Evolutionary conservation across 2,797 vertebrate genomes (phyloP).

Genomic region (Philypnodon macrostomus): DNA sequence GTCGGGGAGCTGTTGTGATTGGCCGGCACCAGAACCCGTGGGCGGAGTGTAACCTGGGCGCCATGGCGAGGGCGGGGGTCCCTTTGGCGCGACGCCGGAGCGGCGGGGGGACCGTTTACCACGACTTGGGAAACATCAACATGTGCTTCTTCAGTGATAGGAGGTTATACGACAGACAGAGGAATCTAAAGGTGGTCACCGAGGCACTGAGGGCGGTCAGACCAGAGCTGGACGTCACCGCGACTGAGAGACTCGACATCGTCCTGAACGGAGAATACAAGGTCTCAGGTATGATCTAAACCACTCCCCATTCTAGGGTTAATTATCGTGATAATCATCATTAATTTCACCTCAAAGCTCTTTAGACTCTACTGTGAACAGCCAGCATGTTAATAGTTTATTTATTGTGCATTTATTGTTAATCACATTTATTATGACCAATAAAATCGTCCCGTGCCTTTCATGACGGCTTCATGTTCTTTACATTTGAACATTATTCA

Average conservation of each 20-base stretch:
- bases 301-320: no score
- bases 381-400: no score
- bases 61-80: slow-evolving; percentile 78
- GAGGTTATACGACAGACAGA: slow-evolving; percentile 83
- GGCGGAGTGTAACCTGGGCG: slow-evolving; percentile 85
- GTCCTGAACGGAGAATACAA: slow-evolving; percentile 85
- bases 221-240: slow-evolving; percentile 79
- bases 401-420: no score
- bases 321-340: no score
- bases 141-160: slow-evolving; percentile 90
- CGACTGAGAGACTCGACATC: slow-evolving; percentile 86
- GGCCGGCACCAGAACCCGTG: slow-evolving; percentile 97
- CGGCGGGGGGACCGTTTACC: slow-evolving; percentile 92
- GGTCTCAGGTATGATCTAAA: slow-evolving; percentile 82
- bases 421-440: no score
- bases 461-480: no score
- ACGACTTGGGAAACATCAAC: slow-evolving; percentile 94
- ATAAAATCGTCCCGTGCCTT: no score
- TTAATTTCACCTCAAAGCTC: no score
- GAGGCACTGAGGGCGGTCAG: slow-evolving; percentile 77
- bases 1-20: slow-evolving; percentile 85
- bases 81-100: slow-evolving; percentile 87
- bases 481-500: no score
- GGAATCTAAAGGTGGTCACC: slow-evolving; percentile 86
- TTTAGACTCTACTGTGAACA: no score